phyloP scores from a whole-genome alignment of 2,113 vertebrate genomes.

The Australoheros scitulus region DNA sequence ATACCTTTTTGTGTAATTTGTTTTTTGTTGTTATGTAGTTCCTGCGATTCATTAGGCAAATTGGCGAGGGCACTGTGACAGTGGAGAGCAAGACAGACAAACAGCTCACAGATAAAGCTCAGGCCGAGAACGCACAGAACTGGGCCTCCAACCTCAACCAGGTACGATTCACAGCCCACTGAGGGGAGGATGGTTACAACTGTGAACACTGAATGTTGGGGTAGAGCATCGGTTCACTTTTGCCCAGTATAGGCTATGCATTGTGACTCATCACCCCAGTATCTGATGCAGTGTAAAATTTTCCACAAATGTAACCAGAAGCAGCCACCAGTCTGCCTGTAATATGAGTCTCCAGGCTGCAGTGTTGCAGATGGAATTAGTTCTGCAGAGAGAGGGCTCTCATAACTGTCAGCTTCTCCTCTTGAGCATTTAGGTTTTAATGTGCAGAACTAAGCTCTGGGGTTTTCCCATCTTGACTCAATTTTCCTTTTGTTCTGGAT shows the following conservation, averaged over 20 bases:
- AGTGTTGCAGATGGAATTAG: constrained; percentile 44
- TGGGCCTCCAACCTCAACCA: constrained; percentile 98
- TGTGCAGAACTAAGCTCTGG: background rate
- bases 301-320: constrained; percentile 66
- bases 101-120: constrained; percentile 83
- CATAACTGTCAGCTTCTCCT: constrained; percentile 5
- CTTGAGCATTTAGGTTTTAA: constrained; percentile 9
- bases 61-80: constrained; percentile 94
- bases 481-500: constrained; percentile 10
- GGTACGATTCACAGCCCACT: constrained; percentile 84
- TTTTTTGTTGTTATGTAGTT: constrained; percentile 89
- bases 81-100: constrained; percentile 85
- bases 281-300: constrained; percentile 59
- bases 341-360: constrained; percentile 58
- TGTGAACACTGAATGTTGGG: constrained; percentile 28
- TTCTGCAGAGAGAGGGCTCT: constrained; percentile 25
- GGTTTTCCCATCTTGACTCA: constrained; percentile 3
- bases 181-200: constrained; percentile 47
- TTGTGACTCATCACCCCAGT: constrained; percentile 60
- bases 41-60: constrained; percentile 98
- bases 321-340: constrained; percentile 48
- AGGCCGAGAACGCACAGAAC: constrained; percentile 93
- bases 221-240: constrained; percentile 40
- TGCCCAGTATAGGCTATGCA: constrained; percentile 33
- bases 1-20: constrained; percentile 60